Percentiles rank a stretch among this genome's conserved stretches.
These are phyloP conservation scores for Astreopora myriophthalma DNA, from an alignment of 64 coral and sea anemone species.

Conservation along the genomic window DNA sequence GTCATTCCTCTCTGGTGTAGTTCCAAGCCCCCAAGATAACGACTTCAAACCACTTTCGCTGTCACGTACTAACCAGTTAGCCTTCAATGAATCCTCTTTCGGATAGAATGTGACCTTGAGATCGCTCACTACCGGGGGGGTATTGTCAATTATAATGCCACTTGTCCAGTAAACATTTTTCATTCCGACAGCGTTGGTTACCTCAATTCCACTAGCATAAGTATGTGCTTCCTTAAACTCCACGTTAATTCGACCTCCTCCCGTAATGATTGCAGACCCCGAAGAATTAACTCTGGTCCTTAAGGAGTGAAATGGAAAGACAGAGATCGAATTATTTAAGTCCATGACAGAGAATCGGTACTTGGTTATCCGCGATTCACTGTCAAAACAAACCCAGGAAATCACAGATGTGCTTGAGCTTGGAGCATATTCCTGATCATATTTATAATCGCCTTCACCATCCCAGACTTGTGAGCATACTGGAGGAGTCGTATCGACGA, in stretches of 20 bases:
- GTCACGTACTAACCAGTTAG: conserved; percentile 72
- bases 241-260: conserved; percentile 61
- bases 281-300: conserved; percentile 58
- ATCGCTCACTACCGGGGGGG: conserved; percentile 78
- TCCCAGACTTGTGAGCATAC: conserved; percentile 76
- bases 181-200: conserved; percentile 78
- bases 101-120: conserved; percentile 66
- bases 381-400: conserved; percentile 83
- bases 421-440: conserved; percentile 47
- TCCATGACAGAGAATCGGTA: conserved; percentile 84
- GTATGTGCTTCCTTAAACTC: conserved; percentile 64
- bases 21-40: conserved; percentile 80
- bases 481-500: conserved; percentile 79
- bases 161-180: conserved; percentile 77
- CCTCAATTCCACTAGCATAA: conserved; percentile 76
- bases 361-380: conserved; percentile 60
- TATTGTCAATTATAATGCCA: conserved; percentile 78
- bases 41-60: conserved; percentile 67
- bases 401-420: conserved; percentile 61
- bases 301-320: conserved; percentile 69
- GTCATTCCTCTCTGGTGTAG: conserved; percentile 63
- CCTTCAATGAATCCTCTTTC: conserved; percentile 40
- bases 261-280: conserved; percentile 70
- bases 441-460: conserved; percentile 5
- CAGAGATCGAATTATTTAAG: conserved; percentile 41